Evolutionary conservation across 2,113 vertebrate genomes (phyloP).

Genomic region (Prolemur simus): DNA sequence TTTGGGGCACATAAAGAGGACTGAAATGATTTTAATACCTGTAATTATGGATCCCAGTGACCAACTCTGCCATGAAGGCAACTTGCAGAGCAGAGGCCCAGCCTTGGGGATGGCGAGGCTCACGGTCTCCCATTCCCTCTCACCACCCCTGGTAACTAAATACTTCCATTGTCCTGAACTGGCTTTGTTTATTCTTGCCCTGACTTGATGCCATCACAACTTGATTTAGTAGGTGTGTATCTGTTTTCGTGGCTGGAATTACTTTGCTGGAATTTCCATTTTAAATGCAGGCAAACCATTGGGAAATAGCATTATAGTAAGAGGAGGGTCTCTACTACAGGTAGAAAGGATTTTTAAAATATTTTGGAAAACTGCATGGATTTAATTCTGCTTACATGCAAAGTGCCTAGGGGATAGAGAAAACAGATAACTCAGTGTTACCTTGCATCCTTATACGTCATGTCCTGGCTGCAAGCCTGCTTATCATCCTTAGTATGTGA

Average conservation of each 20-base stretch:
- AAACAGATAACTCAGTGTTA: background rate
- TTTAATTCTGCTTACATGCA: background rate
- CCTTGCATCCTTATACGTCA: background rate
- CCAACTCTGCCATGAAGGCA: background rate
- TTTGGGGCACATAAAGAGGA: background rate
- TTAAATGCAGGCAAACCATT: background rate
- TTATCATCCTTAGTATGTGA: background rate
- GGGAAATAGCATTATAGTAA: background rate
- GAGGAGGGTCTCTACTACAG: background rate
- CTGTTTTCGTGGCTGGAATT: background rate
- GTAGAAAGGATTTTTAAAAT: background rate
- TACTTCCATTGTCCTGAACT: background rate
- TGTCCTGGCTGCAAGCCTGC: background rate
- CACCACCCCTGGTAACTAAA: background rate
- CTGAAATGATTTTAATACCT: constrained; percentile 25
- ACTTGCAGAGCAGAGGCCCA: background rate
- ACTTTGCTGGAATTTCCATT: background rate
- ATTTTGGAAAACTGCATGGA: background rate
- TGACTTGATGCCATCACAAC: background rate
- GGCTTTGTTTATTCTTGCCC: background rate
- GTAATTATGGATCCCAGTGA: background rate
- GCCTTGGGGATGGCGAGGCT: background rate
- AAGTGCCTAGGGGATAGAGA: background rate
- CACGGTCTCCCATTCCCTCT: accelerated
- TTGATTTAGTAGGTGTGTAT: background rate